Percentiles rank a stretch among this genome's conserved stretches.
These are phyloP conservation scores for Phalacrocorax brasilianus DNA, from an alignment of 2,113 vertebrate genomes.

Conservation along the genomic window DNA sequence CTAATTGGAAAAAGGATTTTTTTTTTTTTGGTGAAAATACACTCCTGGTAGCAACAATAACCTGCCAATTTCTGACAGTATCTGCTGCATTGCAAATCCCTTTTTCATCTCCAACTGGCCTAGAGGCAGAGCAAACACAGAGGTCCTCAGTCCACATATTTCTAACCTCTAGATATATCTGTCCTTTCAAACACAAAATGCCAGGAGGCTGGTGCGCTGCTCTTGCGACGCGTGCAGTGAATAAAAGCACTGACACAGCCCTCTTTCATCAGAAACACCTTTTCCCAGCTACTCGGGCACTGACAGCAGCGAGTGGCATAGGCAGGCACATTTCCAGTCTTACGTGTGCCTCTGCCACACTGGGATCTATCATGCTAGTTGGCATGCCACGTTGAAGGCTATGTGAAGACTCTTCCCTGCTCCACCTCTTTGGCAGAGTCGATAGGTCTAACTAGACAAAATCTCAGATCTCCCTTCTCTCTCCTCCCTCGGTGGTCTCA, in stretches of 20 bases:
- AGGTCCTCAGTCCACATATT: neutral
- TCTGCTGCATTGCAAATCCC: neutral
- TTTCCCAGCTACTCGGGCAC: neutral
- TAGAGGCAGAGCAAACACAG: neutral
- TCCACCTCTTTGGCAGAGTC: neutral
- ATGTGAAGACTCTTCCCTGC: neutral
- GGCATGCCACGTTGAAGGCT: neutral
- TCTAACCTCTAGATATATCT: neutral
- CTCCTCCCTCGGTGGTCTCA: neutral
- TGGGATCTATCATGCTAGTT: neutral
- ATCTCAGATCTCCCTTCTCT: neutral
- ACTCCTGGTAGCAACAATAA: neutral
- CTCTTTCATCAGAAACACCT: neutral
- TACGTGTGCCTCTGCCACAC: neutral
- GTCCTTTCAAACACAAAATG: neutral
- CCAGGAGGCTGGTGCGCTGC: neutral
- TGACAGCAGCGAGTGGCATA: neutral
- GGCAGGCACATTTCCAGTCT: neutral
- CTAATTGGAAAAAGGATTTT: neutral
- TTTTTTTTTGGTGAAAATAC: neutral
- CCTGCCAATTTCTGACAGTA: neutral
- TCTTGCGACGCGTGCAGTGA: fast-evolving
- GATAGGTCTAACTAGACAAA: neutral
- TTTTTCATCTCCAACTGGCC: neutral
- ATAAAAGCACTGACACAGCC: neutral